Conservation (phyloP, 2,888 invertebrate species). For the Polydrusus pterygomalis region DNA sequence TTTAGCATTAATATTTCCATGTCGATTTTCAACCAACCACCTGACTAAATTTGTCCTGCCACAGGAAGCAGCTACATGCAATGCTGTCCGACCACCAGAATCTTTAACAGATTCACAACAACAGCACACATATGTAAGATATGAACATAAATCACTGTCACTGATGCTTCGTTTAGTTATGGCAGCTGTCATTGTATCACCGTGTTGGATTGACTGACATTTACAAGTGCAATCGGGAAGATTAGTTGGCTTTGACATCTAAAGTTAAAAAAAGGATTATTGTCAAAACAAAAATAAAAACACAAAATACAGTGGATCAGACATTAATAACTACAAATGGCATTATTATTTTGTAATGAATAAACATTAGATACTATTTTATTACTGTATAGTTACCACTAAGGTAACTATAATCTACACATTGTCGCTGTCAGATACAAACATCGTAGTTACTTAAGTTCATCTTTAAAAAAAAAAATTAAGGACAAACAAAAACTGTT, state of each 20-base stretch:
- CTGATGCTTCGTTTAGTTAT: conserved; percentile 78
- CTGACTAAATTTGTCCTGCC: conserved; percentile 80
- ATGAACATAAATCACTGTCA: conserved; percentile 75
- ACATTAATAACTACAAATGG: neutral
- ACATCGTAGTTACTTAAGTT: neutral
- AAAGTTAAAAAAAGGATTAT: neutral
- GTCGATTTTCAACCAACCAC: conserved; percentile 81
- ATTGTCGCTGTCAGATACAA: neutral
- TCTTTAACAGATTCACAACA: conserved; percentile 72
- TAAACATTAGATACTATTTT: neutral
- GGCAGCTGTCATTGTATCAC: conserved; percentile 77
- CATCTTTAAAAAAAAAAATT: too few species aligned
- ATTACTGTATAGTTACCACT: too few species aligned
- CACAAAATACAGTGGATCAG: too few species aligned
- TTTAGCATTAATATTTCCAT: conserved; percentile 78
- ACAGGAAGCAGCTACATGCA: conserved; percentile 87
- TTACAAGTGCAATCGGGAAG: conserved; percentile 75
- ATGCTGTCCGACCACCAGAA: conserved; percentile 80
- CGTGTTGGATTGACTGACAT: conserved; percentile 76
- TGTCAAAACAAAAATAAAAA: too few species aligned
- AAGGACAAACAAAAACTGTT: too few species aligned
- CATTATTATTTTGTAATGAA: neutral
- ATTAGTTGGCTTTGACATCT: conserved; percentile 44
- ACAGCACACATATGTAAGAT: conserved; percentile 69
- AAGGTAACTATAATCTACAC: neutral